A percentile compares a stretch with the other conserved stretches of the same genome.
phyloP scores from a whole-genome alignment of 2,797 vertebrate genomes.

The Halcyon leucocephala region DNA sequence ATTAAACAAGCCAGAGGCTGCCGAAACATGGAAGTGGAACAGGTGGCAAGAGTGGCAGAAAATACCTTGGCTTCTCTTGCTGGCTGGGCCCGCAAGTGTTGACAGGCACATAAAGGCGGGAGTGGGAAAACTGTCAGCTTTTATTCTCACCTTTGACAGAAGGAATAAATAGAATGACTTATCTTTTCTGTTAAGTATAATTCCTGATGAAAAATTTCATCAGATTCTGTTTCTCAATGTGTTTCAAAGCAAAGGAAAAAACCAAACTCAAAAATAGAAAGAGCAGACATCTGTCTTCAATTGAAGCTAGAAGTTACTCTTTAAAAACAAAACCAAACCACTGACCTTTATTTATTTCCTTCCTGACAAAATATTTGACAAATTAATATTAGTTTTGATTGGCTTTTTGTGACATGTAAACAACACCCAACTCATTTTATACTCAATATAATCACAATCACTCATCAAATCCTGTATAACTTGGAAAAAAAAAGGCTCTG shows the following conservation, averaged over 20 bases:
- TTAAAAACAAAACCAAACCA: not conserved
- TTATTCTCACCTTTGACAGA: not conserved
- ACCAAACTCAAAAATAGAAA: not conserved
- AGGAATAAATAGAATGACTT: not conserved
- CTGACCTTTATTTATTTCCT: not conserved
- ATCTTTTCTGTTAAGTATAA: not conserved
- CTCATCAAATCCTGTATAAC: not conserved
- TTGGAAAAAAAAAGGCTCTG: not conserved
- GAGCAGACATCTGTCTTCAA: not conserved
- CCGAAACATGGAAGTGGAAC: not conserved
- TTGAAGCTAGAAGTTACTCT: not conserved
- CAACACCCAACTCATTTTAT: not conserved
- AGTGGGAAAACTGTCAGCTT: constrained; percentile 30
- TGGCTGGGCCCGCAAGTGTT: not conserved
- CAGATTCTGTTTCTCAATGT: not conserved
- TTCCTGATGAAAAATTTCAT: not conserved
- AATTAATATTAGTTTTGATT: not conserved
- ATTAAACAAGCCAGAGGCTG: not conserved
- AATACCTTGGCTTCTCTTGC: not conserved
- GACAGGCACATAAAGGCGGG: not conserved
- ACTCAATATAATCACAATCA: not conserved
- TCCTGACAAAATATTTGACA: not conserved
- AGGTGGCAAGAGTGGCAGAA: not conserved
- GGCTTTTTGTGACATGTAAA: not conserved
- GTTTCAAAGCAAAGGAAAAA: not conserved